Evolutionary conservation across 2,113 vertebrate genomes (phyloP).

Genomic region (Capreolus pygargus): DNA sequence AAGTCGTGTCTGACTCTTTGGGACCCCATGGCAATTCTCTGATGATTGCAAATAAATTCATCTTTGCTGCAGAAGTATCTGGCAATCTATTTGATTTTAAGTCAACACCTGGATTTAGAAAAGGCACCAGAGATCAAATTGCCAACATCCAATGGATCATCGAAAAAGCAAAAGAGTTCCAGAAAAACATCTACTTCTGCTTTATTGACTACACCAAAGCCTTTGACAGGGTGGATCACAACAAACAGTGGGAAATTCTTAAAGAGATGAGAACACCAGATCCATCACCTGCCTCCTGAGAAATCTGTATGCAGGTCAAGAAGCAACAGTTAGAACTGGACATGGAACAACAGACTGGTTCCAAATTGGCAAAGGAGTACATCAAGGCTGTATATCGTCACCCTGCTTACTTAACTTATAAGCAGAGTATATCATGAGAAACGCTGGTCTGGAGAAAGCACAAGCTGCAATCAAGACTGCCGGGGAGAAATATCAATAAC

Average conservation of each 20-base stretch:
- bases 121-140: neutral
- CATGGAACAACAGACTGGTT: neutral
- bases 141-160: neutral
- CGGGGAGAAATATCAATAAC: neutral
- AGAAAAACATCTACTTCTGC: neutral
- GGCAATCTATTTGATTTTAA: neutral
- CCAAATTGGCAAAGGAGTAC: neutral
- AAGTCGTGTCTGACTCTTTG: neutral
- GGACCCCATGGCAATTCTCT: neutral
- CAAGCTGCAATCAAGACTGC: neutral
- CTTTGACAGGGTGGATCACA: neutral
- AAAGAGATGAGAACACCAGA: neutral
- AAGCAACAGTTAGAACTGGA: neutral
- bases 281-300: neutral
- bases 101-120: neutral
- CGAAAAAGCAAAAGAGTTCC: neutral
- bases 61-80: neutral
- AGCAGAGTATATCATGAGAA: neutral
- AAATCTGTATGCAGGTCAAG: neutral
- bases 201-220: neutral
- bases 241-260: neutral
- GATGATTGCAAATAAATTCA: neutral
- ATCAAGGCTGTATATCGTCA: accelerated
- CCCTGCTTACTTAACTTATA: neutral
- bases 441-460: neutral